Conservation (phyloP, 2,797 vertebrate genomes). For the Scarus forsteni region DNA sequence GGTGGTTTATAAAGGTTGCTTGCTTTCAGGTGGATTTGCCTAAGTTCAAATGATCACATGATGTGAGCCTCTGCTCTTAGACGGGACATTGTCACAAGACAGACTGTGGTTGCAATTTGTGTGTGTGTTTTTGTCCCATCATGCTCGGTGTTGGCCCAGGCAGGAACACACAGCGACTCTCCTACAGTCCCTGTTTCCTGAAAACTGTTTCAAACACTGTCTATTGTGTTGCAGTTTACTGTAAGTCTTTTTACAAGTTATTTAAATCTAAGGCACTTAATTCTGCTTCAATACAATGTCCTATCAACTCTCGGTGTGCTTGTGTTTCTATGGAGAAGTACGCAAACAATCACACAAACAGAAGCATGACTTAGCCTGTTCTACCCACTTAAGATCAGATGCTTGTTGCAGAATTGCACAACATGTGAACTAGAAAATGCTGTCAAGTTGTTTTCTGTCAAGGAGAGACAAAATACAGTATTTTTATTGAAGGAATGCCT, state of each 20-base stretch:
- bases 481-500: too few relatives aligned
- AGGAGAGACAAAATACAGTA: too few relatives aligned
- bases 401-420: not conserved
- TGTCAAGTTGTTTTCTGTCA: not conserved
- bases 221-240: not conserved
- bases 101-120: not conserved
- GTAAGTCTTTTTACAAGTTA: not conserved
- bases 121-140: conserved; percentile 16
- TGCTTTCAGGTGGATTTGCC: conserved; percentile 35
- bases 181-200: conserved; percentile 15
- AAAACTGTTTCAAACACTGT: conserved; percentile 6
- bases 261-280: not conserved
- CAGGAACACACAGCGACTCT: conserved; percentile 5
- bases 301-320: conserved; percentile 5
- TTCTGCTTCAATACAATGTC: not conserved
- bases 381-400: conserved; percentile 4
- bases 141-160: conserved; percentile 6
- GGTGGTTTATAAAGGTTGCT: conserved; percentile 22
- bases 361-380: conserved; percentile 22
- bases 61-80: conserved; percentile 53
- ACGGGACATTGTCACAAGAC: conserved; percentile 64
- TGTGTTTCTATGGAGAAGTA: conserved; percentile 17
- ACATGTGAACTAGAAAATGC: not conserved
- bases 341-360: conserved; percentile 7
- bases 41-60: conserved; percentile 59